Percentiles rank a stretch among this genome's conserved stretches.
Conservation (phyloP, 2,797 vertebrate genomes). For the Nothura maculosa region DNA sequence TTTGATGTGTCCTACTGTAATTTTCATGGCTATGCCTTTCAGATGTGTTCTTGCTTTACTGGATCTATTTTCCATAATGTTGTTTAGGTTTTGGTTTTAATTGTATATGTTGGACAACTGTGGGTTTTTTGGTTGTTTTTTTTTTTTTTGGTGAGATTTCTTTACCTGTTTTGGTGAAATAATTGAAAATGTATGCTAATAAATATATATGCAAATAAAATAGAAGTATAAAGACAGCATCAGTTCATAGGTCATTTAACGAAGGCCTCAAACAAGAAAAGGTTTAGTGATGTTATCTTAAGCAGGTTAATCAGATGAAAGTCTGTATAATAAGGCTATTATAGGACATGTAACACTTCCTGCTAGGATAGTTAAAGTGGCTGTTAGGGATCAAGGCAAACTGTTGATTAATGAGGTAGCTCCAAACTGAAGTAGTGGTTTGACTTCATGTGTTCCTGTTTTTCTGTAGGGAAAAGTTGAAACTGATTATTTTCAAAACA, state of each 20-base stretch:
- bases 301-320: not conserved
- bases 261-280: not conserved
- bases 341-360: not conserved
- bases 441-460: not conserved
- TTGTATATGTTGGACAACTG: not conserved
- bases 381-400: not conserved
- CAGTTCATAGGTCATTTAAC: not conserved
- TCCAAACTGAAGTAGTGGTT: not conserved
- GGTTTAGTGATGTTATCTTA: not conserved
- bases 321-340: rapidly evolving
- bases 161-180: not conserved
- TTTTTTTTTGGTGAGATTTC: not conserved
- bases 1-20: not conserved
- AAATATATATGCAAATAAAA: too few relatives aligned
- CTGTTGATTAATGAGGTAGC: not conserved
- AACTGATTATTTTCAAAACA: not conserved
- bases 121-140: too few relatives aligned
- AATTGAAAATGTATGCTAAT: not conserved
- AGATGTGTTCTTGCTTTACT: not conserved
- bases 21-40: not conserved
- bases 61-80: not conserved
- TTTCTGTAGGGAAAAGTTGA: not conserved
- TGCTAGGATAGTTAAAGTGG: not conserved
- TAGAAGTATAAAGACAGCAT: not conserved
- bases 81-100: not conserved